phyloP scores from a whole-genome alignment of 2,113 vertebrate species.

The Megaleporinus macrocephalus region DNA sequence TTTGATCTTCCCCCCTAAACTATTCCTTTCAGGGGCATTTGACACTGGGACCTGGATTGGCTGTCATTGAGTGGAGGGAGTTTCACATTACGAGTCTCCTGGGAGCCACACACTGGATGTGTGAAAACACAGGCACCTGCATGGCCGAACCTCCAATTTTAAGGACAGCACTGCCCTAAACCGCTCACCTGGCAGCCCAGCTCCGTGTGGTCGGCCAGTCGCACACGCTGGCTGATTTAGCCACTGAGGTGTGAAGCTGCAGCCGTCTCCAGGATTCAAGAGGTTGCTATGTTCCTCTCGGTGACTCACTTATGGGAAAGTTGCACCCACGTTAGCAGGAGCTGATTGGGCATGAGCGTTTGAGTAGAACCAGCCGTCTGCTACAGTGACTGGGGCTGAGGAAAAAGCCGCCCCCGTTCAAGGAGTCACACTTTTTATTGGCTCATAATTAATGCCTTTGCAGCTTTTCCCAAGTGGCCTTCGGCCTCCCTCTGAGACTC shows the following conservation, averaged over 20 bases:
- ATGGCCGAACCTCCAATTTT: not conserved
- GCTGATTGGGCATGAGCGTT: conserved; percentile 48
- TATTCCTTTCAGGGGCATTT: not conserved
- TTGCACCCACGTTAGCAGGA: conserved; percentile 44
- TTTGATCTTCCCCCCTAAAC: not conserved
- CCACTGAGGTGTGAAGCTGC: conserved; percentile 50
- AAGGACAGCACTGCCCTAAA: not conserved
- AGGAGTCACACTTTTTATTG: conserved; percentile 56
- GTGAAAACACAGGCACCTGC: conserved; percentile 50
- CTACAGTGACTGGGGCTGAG: conserved; percentile 22
- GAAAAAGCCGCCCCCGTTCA: conserved; percentile 37
- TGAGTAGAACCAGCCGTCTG: conserved; percentile 34
- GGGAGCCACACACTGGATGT: conserved; percentile 11
- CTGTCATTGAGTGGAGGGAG: conserved; percentile 14
- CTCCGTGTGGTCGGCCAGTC: conserved; percentile 3
- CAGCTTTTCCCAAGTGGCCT: conserved; percentile 47
- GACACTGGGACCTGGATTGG: not conserved
- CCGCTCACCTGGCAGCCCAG: not conserved
- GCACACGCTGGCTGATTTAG: conserved; percentile 46
- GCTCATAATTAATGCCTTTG: conserved; percentile 54
- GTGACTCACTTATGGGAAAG: conserved; percentile 52
- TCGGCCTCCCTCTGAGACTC: conserved; percentile 36
- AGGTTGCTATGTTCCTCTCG: conserved; percentile 39
- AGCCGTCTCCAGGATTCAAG: conserved; percentile 27
- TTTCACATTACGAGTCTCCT: conserved; percentile 4